Conservation (phyloP, 2,113 vertebrate genomes). For the Loxodonta africana region DNA sequence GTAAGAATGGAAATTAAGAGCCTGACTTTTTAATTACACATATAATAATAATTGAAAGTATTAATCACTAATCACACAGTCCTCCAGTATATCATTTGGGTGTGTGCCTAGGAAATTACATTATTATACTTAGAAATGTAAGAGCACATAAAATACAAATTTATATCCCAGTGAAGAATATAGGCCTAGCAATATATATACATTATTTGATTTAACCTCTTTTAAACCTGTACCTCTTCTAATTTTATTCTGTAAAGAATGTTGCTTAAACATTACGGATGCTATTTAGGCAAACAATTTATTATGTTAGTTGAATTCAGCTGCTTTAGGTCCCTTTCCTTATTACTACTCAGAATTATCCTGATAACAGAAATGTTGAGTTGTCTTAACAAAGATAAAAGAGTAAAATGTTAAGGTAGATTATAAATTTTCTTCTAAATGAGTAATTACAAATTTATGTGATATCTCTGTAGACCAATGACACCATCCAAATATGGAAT, state of each 20-base stretch:
- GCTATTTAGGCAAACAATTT: background rate
- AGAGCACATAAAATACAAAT: background rate
- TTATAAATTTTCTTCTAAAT: background rate
- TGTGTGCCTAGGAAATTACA: background rate
- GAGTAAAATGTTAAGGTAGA: background rate
- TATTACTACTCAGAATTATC: background rate
- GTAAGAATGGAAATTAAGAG: background rate
- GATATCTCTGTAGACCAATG: background rate
- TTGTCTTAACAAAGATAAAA: background rate
- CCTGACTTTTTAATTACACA: background rate
- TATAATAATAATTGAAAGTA: background rate
- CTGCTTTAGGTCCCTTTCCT: background rate
- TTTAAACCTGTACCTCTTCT: background rate
- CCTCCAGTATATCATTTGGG: background rate
- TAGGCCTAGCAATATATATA: background rate
- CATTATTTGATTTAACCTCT: background rate
- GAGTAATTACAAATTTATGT: background rate
- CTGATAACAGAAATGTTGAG: background rate
- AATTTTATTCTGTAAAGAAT: background rate
- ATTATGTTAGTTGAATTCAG: background rate
- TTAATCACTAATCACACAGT: background rate
- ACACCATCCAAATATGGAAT: background rate
- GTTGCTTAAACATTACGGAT: background rate
- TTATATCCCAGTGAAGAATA: background rate
- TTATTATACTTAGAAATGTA: background rate